Conservation (phyloP, 1,140 invertebrate species). For the Colletes latitarsis region DNA sequence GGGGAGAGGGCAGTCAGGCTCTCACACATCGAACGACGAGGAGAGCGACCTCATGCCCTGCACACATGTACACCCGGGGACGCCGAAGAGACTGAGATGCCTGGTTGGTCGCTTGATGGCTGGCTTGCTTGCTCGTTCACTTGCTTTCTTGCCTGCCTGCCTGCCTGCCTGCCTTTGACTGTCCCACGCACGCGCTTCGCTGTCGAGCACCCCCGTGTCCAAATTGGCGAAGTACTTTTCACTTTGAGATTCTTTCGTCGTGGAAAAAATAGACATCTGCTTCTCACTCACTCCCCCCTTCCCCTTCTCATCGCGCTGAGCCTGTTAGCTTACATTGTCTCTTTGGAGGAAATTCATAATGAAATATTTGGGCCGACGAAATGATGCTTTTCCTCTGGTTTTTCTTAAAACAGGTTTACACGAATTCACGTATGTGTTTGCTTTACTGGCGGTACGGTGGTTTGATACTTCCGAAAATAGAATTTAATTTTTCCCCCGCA, state of each 20-base stretch:
- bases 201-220: slow-evolving; percentile 23
- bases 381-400: neutral
- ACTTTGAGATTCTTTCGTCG: slow-evolving; percentile 29
- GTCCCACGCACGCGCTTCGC: slow-evolving; percentile 58
- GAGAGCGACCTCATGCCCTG: slow-evolving; percentile 71
- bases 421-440: neutral
- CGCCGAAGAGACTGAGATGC: slow-evolving; percentile 44
- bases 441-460: neutral
- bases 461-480: neutral
- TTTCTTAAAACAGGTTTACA: neutral
- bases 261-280: slow-evolving; percentile 49
- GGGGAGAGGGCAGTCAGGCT: slow-evolving; percentile 51
- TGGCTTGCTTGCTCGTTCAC: slow-evolving; percentile 24
- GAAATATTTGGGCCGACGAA: neutral
- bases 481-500: neutral
- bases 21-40: slow-evolving; percentile 56
- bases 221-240: slow-evolving; percentile 64
- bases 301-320: neutral
- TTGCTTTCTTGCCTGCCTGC: neutral
- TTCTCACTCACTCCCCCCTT: neutral
- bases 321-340: neutral
- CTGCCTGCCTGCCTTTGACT: neutral
- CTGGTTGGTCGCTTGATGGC: slow-evolving; percentile 29
- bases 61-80: slow-evolving; percentile 65
- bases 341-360: neutral